These are phyloP conservation scores for Lepeophtheirus salmonis DNA, from an alignment of 1,140 invertebrate species.

Conservation along the genomic window DNA sequence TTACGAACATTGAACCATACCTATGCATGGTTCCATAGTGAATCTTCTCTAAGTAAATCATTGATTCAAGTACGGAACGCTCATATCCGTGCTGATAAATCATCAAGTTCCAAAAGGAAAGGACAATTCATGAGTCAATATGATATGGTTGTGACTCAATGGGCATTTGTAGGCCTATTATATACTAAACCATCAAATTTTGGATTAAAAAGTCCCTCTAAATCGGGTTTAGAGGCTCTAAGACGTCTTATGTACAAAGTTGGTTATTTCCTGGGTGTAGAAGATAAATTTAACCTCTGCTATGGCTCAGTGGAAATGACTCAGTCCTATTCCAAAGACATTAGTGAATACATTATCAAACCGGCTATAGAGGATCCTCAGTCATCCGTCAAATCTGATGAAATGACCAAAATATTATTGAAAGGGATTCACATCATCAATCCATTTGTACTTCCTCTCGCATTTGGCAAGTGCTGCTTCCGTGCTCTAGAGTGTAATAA, in stretches of 20 bases:
- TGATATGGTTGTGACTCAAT: constrained; percentile 18
- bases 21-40: neutral
- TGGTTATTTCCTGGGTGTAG: constrained; percentile 8
- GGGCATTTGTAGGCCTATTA: constrained; percentile 14
- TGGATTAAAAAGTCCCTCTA: neutral
- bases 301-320: neutral
- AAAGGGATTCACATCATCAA: constrained; percentile 5
- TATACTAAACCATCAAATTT: neutral
- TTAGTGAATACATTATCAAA: neutral
- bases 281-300: constrained; percentile 17
- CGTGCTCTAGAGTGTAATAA: neutral
- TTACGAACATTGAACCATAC: constrained; percentile 10
- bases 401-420: neutral
- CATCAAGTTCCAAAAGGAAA: neutral
- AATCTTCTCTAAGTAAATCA: neutral
- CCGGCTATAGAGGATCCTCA: neutral
- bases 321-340: neutral
- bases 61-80: neutral
- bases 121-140: constrained; percentile 8
- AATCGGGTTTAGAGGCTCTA: neutral
- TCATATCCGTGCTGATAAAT: neutral
- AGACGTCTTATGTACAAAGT: constrained; percentile 5
- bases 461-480: constrained; percentile 1
- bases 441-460: neutral
- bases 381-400: neutral